Base-by-base conservation (phyloP, 1,140 invertebrate genomes). In the Saccostrea glomerata region DNA sequence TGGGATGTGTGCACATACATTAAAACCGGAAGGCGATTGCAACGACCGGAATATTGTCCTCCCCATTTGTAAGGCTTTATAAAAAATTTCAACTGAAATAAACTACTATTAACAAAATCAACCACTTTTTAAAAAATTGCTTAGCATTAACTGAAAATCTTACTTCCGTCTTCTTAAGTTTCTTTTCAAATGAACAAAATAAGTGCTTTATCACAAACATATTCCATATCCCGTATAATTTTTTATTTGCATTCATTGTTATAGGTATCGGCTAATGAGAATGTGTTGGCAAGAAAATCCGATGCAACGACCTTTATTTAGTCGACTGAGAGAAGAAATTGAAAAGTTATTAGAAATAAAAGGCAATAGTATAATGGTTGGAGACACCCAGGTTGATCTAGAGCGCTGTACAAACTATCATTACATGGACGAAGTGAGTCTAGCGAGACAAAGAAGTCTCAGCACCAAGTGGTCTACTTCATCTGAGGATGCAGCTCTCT, bases 21-120 rank as follows among this genome's bases (percentile, higher is more conserved):
- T 47, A 96, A 96, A 85, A 97, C 97, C 93, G 98, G 98, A n/a
- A 98, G 98, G 93, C 96, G 98, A 90, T 96, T 98, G 13, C 96
- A 97, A 12, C 98, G 98, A 92, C 98, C 98, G 0, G 96, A 97
- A 91, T 98, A 98, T 93, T 99, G 98, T 94, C 98, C 98, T 0
- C 98, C 92, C 55, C 73, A 55, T 11, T 73, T 94, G 94, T 94
- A 91, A 93, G 94, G 47, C 47, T 47, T 47, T 47, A 47, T 6
- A 47, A 36, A 47, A 47, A 7, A 0, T 47, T 47, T 9, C 47
- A 0, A 47, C 9, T 2, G 47, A 47, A 9, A 7, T 0, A 47
- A 7, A 9, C 1, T 47, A 47, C 0, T 47, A 47, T 47, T 9
- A 7, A 47, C 5, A 36, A 36, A 36, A 47, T 47, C 47, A 47